Evolutionary conservation across 1,140 invertebrate genomes (phyloP).

Genomic region (Musca vetustissima): DNA sequence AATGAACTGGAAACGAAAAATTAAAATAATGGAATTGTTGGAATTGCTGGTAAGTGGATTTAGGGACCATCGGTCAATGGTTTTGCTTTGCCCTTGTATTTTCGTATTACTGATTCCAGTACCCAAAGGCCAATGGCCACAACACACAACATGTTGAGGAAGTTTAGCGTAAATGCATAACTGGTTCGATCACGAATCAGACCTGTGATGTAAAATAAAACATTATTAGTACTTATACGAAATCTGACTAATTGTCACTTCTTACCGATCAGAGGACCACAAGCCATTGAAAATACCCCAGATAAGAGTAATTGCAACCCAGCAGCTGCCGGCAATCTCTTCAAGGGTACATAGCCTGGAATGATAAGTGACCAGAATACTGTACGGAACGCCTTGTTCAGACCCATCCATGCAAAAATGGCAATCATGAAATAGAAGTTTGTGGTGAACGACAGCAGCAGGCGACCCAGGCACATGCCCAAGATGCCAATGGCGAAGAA

Average conservation of each 20-base stretch:
- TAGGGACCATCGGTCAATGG: conserved; percentile 20
- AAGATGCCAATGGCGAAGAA: conserved; percentile 69
- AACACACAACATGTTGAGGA: conserved; percentile 59
- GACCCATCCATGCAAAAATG: conserved; percentile 63
- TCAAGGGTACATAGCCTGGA: conserved; percentile 64
- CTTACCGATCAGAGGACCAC: conserved; percentile 64
- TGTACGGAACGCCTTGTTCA: conserved; percentile 66
- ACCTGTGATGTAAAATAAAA: conserved; percentile 51
- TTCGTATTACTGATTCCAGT: conserved; percentile 41
- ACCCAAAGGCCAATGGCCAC: conserved; percentile 44
- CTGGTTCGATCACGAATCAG: conserved; percentile 62
- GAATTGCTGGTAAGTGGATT: background rate
- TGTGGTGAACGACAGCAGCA: conserved; percentile 58
- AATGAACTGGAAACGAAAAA: no score
- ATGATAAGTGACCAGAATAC: conserved; percentile 69
- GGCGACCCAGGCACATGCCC: conserved; percentile 65
- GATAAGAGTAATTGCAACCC: conserved; percentile 64
- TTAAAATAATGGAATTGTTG: no score
- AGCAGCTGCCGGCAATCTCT: conserved; percentile 64
- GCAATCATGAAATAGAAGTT: conserved; percentile 55
- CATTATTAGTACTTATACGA: conserved; percentile 4
- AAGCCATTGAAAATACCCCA: conserved; percentile 60
- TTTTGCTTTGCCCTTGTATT: conserved; percentile 34
- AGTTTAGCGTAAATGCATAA: conserved; percentile 63
- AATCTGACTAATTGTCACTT: background rate